Evolutionary conservation across 2,113 vertebrate species (phyloP).

Genomic region (Patagioenas fasciata): DNA sequence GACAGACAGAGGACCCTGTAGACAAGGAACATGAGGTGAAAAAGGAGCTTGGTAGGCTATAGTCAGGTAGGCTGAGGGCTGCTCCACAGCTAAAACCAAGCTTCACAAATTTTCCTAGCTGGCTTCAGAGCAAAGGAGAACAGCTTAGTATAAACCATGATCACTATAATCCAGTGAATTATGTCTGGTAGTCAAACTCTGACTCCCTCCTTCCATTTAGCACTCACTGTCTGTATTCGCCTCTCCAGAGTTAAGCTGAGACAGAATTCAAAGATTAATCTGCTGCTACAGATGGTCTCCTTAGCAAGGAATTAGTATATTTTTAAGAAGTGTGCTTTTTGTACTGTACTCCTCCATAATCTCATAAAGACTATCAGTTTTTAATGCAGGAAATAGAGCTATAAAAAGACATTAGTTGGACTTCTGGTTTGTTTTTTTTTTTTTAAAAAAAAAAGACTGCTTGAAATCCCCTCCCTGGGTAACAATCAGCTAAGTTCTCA

Average conservation of each 20-base stretch:
- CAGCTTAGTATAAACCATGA: neutral
- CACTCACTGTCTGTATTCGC: neutral
- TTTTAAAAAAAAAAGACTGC: neutral
- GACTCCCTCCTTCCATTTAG: neutral
- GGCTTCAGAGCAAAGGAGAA: neutral
- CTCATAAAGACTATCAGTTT: neutral
- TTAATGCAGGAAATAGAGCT: neutral
- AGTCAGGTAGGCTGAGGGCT: neutral
- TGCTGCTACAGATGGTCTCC: neutral
- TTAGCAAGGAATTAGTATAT: neutral
- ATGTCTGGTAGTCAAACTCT: neutral
- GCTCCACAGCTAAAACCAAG: neutral
- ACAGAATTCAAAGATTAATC: neutral
- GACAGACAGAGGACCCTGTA: neutral
- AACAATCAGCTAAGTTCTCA: slow-evolving; percentile 55
- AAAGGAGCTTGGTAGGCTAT: neutral
- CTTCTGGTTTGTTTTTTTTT: neutral
- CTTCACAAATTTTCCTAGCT: neutral
- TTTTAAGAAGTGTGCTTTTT: neutral
- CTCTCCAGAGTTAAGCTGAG: neutral
- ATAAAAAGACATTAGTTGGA: neutral
- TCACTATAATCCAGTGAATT: neutral
- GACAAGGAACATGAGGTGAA: neutral
- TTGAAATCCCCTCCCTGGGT: slow-evolving; percentile 18
- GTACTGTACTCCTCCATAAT: neutral